Percentiles rank a stretch among this genome's conserved stretches.
These are phyloP conservation scores for Menidia menidia DNA, from an alignment of 2,797 vertebrate genomes.

Conservation along the genomic window DNA sequence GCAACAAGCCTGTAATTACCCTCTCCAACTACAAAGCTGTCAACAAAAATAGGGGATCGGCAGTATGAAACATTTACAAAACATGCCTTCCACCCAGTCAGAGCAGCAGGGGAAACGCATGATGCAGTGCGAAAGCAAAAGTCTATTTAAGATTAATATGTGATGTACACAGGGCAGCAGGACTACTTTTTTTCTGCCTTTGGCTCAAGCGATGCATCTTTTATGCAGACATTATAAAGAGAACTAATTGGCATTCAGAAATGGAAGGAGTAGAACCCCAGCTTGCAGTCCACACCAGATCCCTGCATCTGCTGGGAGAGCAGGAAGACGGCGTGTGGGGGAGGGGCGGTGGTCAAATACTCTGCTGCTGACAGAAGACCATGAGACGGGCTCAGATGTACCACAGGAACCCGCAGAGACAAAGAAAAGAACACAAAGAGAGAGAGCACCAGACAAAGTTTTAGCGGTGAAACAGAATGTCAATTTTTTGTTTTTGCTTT, in stretches of 20 bases:
- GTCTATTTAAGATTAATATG: not conserved
- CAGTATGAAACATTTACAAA: conserved; percentile 5
- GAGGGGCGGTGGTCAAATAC: conserved; percentile 5
- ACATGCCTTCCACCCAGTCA: conserved; percentile 3
- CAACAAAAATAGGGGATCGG: conserved; percentile 17
- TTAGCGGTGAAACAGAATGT: not conserved
- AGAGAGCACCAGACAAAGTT: not conserved
- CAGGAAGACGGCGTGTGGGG: not conserved
- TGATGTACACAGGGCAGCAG: not conserved
- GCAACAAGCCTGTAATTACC: conserved; percentile 64
- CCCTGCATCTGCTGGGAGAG: conserved; percentile 11
- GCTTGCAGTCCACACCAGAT: conserved; percentile 4
- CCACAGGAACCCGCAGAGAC: conserved; percentile 22
- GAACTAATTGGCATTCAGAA: conserved; percentile 4
- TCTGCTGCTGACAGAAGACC: conserved; percentile 17
- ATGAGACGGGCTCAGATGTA: conserved; percentile 36
- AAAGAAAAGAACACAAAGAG: not conserved
- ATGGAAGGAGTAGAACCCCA: no score
- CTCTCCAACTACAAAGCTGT: conserved; percentile 43
- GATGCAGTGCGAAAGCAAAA: not conserved
- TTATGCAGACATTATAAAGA: conserved; percentile 12
- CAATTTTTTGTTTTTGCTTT: not conserved
- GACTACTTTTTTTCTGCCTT: conserved; percentile 16
- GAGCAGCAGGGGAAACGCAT: not conserved
- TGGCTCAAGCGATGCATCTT: not conserved